Evolutionary conservation across 1,140 invertebrate genomes (phyloP).

Genomic region (Contarinia nasturtii): DNA sequence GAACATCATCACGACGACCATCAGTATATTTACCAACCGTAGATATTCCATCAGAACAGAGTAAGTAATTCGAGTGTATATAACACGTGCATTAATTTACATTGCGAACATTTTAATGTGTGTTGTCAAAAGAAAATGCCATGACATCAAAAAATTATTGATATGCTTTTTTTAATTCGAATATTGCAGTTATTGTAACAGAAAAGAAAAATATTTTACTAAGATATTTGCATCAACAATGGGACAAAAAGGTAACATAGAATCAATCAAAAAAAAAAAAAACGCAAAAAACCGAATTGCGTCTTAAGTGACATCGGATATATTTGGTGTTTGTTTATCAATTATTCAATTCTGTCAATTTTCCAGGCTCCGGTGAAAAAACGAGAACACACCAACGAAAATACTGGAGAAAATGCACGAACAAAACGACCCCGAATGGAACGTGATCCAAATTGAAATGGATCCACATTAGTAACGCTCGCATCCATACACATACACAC

Average conservation of each 20-base stretch:
- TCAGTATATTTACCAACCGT: constrained; percentile 79
- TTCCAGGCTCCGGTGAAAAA: not conserved
- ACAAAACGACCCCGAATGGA: not conserved
- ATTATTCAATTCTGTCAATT: not conserved
- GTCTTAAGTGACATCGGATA: no score
- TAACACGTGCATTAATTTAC: constrained; percentile 1
- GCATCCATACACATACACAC: no score
- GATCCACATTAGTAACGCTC: no score
- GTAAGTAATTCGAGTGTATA: constrained; percentile 30
- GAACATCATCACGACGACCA: constrained; percentile 65
- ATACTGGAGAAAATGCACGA: not conserved
- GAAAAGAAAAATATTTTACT: constrained; percentile 86
- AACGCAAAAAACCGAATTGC: no score
- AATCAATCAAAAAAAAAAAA: no score
- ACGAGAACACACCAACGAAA: not conserved
- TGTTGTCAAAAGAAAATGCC: no score
- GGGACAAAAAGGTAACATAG: constrained; percentile 63
- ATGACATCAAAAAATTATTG: no score
- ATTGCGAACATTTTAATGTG: constrained; percentile 3
- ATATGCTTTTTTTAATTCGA: no score
- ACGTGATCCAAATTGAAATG: not conserved
- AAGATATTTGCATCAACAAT: constrained; percentile 82
- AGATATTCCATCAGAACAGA: constrained; percentile 75
- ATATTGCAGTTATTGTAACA: constrained; percentile 71
- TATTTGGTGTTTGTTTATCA: not conserved